phyloP scores from a whole-genome alignment of 2,888 invertebrate species.

The Heliconius ismenius region DNA sequence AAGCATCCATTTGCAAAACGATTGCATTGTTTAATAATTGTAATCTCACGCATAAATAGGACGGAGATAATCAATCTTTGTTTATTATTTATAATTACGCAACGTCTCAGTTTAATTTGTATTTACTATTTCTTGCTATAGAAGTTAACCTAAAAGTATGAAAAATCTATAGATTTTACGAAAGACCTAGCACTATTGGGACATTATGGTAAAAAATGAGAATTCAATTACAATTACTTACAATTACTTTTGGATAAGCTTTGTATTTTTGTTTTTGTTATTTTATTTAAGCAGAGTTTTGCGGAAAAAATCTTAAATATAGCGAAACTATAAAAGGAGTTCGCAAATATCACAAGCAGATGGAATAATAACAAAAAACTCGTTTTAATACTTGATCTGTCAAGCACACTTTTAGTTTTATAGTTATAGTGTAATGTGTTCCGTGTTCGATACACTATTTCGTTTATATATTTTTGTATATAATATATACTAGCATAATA shows the following conservation, averaged over 20 bases:
- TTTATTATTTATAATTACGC: slow-evolving; percentile 7
- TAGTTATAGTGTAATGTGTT: slow-evolving; percentile 30
- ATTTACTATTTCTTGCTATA: slow-evolving; percentile 11
- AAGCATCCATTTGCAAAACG: slow-evolving; percentile 17
- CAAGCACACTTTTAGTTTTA: slow-evolving; percentile 33
- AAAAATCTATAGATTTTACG: background rate
- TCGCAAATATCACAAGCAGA: slow-evolving; percentile 31
- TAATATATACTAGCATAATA: background rate
- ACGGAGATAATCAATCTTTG: slow-evolving; percentile 18
- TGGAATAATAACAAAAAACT: slow-evolving; percentile 34
- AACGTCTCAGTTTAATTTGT: slow-evolving; percentile 8
- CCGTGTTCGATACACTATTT: slow-evolving; percentile 30
- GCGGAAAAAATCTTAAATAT: slow-evolving; percentile 17
- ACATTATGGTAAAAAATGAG: background rate
- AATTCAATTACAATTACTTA: background rate
- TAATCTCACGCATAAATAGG: slow-evolving; percentile 25
- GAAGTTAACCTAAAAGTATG: background rate
- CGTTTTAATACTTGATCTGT: slow-evolving; percentile 34
- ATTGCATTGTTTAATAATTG: slow-evolving; percentile 23
- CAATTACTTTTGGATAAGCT: background rate
- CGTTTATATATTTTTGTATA: background rate
- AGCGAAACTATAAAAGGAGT: slow-evolving; percentile 25
- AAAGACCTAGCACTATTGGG: background rate
- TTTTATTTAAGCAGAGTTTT: background rate
- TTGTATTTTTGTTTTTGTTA: background rate